Evolutionary conservation across 2,888 invertebrate species (phyloP), one percentile per base, ranked within the genome.

Genomic region (Troides aeacus): DNA sequence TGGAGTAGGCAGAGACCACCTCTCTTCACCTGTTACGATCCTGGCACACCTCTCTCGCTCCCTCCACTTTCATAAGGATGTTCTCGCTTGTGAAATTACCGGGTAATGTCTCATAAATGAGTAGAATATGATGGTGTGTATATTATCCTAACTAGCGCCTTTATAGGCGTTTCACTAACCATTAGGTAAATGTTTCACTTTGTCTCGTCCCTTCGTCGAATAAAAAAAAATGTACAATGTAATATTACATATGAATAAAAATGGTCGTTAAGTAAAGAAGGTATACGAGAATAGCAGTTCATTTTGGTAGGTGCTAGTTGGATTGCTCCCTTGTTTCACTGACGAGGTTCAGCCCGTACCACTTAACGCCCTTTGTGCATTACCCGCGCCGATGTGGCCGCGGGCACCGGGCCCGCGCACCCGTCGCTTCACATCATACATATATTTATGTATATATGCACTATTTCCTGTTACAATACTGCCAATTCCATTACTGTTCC

Each of bases 291-390:
- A 77, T 75, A 77, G 78, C 75, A 76, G 71, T 78, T 74, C 78
- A 78, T 80, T 81, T 78, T 78, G 76, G 71, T 66, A 59, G 70
- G 63, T 23, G 21, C 46, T 64, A 8, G 61, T 69, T 62, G 61
- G 64, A 69, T 57, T 69, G 65, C 65, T 66, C 66, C 83, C 83
- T 84, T 84, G 84, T 87, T 82, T 80, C 79, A 81, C 81, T 83
- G 82, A 84, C 82, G 83, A 82, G 78, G 79, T 78, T 78, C 78
- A 78, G 76, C 77, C 75, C 78, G 77, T 83, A 84, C 84, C 84
- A 84, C 84, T 87, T 84, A 83, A 77, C 81, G 83, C 87, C 84
- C 88, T 89, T 88, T 89, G 87, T 85, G 85, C 86, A 89, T 88
- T 87, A 88, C 81, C 72, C 75, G 77, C 72, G 78, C 76, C 75